Evolutionary conservation across 2,888 invertebrate genomes (phyloP).

Genomic region (Eudemis profundana): DNA sequence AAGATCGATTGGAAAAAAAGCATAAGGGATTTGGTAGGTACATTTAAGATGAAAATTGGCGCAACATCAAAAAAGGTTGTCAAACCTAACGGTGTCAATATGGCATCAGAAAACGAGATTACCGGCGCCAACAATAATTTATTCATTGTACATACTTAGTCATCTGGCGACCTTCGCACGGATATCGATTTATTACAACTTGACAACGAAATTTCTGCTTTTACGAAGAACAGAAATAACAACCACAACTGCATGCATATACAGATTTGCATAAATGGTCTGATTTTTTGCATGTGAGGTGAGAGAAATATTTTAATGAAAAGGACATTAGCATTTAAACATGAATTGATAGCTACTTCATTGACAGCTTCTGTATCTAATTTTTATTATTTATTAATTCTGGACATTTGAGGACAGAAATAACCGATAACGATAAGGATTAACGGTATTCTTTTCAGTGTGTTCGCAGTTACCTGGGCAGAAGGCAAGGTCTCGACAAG

Average conservation of each 20-base stretch:
- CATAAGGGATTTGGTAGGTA: neutral
- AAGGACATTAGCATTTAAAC: too few relatives aligned
- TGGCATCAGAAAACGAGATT: neutral
- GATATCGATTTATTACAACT: conserved; percentile 5
- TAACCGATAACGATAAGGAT: too few relatives aligned
- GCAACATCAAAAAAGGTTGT: conserved; percentile 18
- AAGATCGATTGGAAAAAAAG: too few relatives aligned
- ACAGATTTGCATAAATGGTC: too few relatives aligned
- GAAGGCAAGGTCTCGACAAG: conserved; percentile 75
- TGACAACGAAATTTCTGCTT: neutral
- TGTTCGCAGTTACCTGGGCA: conserved; percentile 73
- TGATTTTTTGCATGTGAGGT: too few relatives aligned
- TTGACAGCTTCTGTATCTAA: too few relatives aligned
- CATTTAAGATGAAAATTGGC: conserved; percentile 5
- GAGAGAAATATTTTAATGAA: too few relatives aligned
- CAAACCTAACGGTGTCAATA: conserved; percentile 27
- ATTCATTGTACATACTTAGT: conserved; percentile 10
- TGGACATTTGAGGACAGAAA: too few relatives aligned
- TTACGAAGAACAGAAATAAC: too few relatives aligned
- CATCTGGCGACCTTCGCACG: conserved; percentile 8
- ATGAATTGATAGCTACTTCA: too few relatives aligned
- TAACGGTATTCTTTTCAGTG: neutral
- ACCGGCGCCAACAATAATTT: conserved; percentile 30
- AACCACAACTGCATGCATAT: too few relatives aligned
- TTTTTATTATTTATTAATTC: too few relatives aligned